Evolutionary conservation across 2,888 invertebrate genomes (phyloP), one percentile per base, ranked within the genome.

Genomic region (Mythimna loreyi): DNA sequence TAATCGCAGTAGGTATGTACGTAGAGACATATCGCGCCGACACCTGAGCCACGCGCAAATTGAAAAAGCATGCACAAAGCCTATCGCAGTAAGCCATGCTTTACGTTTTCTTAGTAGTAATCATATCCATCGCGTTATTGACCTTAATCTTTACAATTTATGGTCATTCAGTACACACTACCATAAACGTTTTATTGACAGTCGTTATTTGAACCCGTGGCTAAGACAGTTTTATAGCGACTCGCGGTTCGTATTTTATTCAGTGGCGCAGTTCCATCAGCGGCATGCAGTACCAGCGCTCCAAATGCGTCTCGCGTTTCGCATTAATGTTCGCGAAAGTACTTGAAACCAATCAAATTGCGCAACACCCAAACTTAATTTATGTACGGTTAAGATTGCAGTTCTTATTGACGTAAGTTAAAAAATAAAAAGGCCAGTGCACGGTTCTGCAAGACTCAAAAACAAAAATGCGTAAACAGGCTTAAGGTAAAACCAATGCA

Each of bases 61-160:
- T 82, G 76, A 82, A 72, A 75, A 72, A 60, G 62, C 58, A 78
- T 58, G 60, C 57, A 77, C 62, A 71, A 77, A 81, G 68, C 47
- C 60, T 78, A 75, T 78, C 61, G 80, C 73, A 81, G 76, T 78
- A 77, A 81, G 67, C 76, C 75, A 66, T 78, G 81, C 78, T 82
- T 82, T 72, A 72, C 71, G 73, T 80, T 90, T 91, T 90, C 90
- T 89, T 89, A 86, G 92, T 89, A 90, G 91, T 92, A 93, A 92
- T 93, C 91, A 92, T 93, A 92, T 92, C 87, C 91, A 92, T 92
- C 89, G 93, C 92, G 91, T 89, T 94, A 93, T 94, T 94, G 94
- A 93, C 94, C 93, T 93, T 94, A 94, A 94, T 94, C 93, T 93
- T 88, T 87, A 90, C 89, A 93, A 94, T 94, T 93, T 94, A 94